phyloP scores from a whole-genome alignment of 2,888 invertebrate species.

The Diarsia mendica region DNA sequence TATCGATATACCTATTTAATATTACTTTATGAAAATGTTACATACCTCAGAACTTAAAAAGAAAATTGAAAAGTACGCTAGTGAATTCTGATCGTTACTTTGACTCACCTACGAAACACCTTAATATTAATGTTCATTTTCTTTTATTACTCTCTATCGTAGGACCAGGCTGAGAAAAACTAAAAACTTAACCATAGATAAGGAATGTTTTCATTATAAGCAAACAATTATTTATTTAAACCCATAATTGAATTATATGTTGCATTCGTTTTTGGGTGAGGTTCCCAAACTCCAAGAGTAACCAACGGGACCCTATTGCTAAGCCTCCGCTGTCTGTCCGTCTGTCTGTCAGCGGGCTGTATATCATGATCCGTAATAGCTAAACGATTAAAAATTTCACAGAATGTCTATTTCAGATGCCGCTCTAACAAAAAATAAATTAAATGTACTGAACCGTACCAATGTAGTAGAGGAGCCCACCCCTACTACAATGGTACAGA shows the following conservation, averaged over 20 bases:
- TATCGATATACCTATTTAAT: not conserved
- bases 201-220: not conserved
- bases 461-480: no score
- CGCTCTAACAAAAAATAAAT: no score
- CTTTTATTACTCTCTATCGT: not conserved
- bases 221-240: not conserved
- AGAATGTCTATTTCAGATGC: no score
- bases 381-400: no score
- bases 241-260: not conserved
- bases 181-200: not conserved
- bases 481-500: no score
- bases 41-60: not conserved
- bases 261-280: not conserved
- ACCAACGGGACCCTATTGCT: no score
- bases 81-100: constrained; percentile 8
- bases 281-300: no score
- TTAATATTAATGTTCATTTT: constrained; percentile 8
- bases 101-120: constrained; percentile 18
- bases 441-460: no score
- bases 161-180: not conserved
- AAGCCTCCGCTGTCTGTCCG: no score
- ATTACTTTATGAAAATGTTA: constrained; percentile 2
- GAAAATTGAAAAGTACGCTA: constrained; percentile 17
- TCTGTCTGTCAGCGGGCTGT: no score
- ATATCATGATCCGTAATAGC: no score